phyloP scores from a whole-genome alignment of 2,113 vertebrate species.

The Oreamnos americanus region DNA sequence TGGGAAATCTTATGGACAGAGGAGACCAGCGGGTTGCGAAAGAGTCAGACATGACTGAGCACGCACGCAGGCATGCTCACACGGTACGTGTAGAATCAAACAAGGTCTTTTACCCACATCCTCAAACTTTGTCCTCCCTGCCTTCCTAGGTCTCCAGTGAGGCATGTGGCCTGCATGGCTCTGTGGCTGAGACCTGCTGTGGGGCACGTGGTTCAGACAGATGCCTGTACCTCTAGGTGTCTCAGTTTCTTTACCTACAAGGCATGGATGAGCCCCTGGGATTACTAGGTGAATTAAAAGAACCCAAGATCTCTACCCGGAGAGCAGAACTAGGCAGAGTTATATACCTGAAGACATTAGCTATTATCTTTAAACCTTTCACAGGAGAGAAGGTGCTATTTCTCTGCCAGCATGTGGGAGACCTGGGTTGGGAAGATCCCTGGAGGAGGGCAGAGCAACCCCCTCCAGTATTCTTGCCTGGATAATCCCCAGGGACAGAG shows the following conservation, averaged over 20 bases:
- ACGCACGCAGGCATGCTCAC: not conserved
- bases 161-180: not conserved
- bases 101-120: fast-evolving
- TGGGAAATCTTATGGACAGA: not conserved
- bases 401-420: not conserved
- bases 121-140: not conserved
- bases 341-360: not conserved
- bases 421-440: not conserved
- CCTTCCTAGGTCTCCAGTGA: not conserved
- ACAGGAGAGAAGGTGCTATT: too few species aligned
- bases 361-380: not conserved
- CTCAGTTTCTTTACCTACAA: not conserved
- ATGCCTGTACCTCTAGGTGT: not conserved
- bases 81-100: not conserved
- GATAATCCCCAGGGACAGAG: not conserved
- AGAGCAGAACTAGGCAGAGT: not conserved
- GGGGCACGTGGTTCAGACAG: not conserved
- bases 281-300: not conserved
- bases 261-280: not conserved
- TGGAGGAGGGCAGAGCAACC: not conserved
- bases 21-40: not conserved
- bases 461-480: not conserved
- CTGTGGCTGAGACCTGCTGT: not conserved
- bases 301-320: too few species aligned
- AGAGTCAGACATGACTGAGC: not conserved